Base-by-base conservation (phyloP, 2,797 vertebrate genomes). In the Epinephelus coioides region DNA sequence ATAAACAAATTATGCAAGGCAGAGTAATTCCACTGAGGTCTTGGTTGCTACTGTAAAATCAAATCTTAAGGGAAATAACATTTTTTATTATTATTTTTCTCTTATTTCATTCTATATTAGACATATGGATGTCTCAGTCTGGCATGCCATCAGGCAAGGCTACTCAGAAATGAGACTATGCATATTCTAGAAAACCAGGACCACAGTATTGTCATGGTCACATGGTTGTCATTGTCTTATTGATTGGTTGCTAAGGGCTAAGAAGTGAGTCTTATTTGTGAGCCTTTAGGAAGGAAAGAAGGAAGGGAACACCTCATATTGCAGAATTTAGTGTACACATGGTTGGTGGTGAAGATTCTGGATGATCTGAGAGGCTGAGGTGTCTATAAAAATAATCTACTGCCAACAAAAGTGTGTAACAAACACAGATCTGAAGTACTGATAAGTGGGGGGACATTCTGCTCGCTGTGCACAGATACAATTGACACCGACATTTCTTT, bases 401-500 rank as follows among this genome's bases (percentile, higher is more conserved):
- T 17, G 21, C 53, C 21, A 57, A 23, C 25, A 21, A 1, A 51
- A 47, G 49, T 18, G 55, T 51, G 65, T 60, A 51, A 69, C 40
- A 78, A 67, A 67, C 25, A 65, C 10, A 15, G 43, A 27, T 34
- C 17, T 56, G 2, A 55, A 53, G 50, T 21, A 3, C 34, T 17
- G 62, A 19, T 53, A 38, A 76, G 43, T 9, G 5, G 18, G 17
- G n/a, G 55, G 51, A 73, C 55, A 50, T 27, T 69, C 67, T 47
- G 57, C 55, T 53, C 49, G 34, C 12, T 51, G 30, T 47, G 34
- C 47, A 18, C 47, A 47, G 60, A 73, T 59, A 23, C 55, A 70
- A 25, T 73, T 71, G 57, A 73, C 84, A 76, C 19, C 0, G 15
- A 51, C 38, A 25, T 67, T 69, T 60, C 11, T 65, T 62, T 73